Percentiles rank a stretch among this genome's conserved stretches.
phyloP scores from a whole-genome alignment of 2,888 invertebrate genomes.

The Xestoiulus laeticollis region DNA sequence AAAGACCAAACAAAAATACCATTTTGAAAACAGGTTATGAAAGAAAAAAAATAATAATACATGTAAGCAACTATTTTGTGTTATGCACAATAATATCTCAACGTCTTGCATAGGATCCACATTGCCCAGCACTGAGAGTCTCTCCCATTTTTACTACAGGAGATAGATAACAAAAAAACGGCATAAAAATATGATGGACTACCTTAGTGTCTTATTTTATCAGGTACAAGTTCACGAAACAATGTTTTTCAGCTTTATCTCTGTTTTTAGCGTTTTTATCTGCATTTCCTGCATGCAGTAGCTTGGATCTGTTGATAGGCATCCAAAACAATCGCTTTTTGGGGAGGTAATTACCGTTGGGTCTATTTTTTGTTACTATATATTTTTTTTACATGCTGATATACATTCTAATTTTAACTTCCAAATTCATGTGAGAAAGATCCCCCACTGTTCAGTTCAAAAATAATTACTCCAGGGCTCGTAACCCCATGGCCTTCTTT shows the following conservation, averaged over 20 bases:
- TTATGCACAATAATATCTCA: neutral
- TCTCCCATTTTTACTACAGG: neutral
- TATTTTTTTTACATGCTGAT: neutral
- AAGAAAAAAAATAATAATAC: no score
- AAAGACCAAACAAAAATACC: neutral
- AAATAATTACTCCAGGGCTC: slow-evolving; percentile 36
- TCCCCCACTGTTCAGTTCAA: slow-evolving; percentile 5
- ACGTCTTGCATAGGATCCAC: neutral
- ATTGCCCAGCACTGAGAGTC: neutral
- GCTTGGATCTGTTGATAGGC: slow-evolving; percentile 1
- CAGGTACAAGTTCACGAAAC: slow-evolving; percentile 41
- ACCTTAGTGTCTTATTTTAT: slow-evolving; percentile 21
- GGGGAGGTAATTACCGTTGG: slow-evolving; percentile 39
- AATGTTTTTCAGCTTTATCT: neutral
- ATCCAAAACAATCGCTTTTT: slow-evolving; percentile 23
- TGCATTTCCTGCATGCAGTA: slow-evolving; percentile 40
- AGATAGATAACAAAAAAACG: neutral
- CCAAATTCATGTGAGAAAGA: slow-evolving; percentile 27
- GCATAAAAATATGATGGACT: slow-evolving; percentile 40
- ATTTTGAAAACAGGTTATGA: neutral
- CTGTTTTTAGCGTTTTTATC: slow-evolving; percentile 40
- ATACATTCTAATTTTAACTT: slow-evolving; percentile 31
- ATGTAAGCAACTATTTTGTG: neutral
- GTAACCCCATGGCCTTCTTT: slow-evolving; percentile 24
- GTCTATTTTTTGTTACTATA: neutral